These are phyloP conservation scores for Scopus umbretta DNA, from an alignment of 2,113 vertebrate species.

Conservation along the genomic window DNA sequence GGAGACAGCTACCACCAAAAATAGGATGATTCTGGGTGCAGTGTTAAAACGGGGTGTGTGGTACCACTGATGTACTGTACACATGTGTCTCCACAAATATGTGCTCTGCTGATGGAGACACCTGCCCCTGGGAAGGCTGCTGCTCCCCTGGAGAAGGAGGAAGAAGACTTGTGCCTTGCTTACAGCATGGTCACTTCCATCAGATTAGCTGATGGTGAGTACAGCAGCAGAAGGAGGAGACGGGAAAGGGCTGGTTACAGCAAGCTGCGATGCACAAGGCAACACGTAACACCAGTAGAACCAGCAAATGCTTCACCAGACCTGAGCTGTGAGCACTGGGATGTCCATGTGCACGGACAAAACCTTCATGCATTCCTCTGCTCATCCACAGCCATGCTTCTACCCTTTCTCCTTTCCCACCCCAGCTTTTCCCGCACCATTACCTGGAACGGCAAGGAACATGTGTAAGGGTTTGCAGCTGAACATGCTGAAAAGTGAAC, in stretches of 20 bases:
- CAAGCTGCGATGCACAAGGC: background rate
- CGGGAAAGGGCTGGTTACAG: background rate
- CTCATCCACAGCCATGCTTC: background rate
- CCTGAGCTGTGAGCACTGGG: background rate
- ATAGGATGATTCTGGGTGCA: rapidly evolving
- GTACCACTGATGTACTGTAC: rapidly evolving
- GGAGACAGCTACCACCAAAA: background rate
- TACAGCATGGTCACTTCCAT: background rate
- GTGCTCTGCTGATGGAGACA: background rate
- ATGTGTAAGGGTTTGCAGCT: background rate
- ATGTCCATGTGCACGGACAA: rapidly evolving
- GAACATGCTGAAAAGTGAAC: background rate
- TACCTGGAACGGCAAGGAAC: background rate
- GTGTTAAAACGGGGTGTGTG: background rate
- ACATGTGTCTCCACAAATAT: rapidly evolving
- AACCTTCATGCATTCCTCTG: background rate
- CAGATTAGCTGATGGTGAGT: too few species aligned
- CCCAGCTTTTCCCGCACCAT: background rate
- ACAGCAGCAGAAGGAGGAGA: background rate
- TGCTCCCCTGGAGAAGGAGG: too few species aligned
- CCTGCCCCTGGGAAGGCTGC: background rate
- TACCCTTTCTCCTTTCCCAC: too few species aligned
- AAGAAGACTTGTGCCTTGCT: background rate
- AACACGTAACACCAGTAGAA: background rate
- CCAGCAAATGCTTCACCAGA: background rate